Percentiles rank a stretch among this genome's conserved stretches.
Evolutionary conservation across 2,888 invertebrate species (phyloP).

Genomic region (Epicampocera succincta): DNA sequence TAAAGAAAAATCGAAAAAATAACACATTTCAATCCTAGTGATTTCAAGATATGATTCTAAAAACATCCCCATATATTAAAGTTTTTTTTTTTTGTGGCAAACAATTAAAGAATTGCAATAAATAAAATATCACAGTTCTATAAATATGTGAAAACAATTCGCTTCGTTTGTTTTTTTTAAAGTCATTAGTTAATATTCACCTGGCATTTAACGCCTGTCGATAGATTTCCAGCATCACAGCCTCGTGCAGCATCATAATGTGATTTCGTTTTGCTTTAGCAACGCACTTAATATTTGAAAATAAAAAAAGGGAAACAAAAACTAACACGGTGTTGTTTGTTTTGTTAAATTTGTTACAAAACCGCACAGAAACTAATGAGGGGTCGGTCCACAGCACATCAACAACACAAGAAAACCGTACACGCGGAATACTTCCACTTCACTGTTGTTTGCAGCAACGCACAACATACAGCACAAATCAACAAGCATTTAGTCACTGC

Average conservation of each 20-base stretch:
- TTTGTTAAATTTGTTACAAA: slow-evolving; percentile 10
- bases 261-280: slow-evolving; percentile 34
- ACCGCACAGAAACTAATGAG: slow-evolving; percentile 29
- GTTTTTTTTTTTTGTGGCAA: no score
- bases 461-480: slow-evolving; percentile 53
- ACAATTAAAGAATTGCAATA: no score
- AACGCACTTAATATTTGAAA: slow-evolving; percentile 23
- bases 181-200: slow-evolving; percentile 73
- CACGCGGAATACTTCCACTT: slow-evolving; percentile 52
- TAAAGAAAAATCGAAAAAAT: no score
- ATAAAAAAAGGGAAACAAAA: slow-evolving; percentile 17
- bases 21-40: no score
- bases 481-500: slow-evolving; percentile 64
- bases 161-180: no score
- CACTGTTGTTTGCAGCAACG: slow-evolving; percentile 40
- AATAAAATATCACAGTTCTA: no score
- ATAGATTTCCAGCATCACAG: slow-evolving; percentile 82
- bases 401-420: slow-evolving; percentile 37
- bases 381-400: slow-evolving; percentile 17
- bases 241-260: slow-evolving; percentile 82
- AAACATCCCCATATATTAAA: no score
- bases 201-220: slow-evolving; percentile 82
- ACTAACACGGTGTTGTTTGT: background rate
- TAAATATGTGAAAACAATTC: no score
- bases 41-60: no score